Evolutionary conservation across 1,140 invertebrate genomes (phyloP).

Genomic region (Heliconius hermathena): DNA sequence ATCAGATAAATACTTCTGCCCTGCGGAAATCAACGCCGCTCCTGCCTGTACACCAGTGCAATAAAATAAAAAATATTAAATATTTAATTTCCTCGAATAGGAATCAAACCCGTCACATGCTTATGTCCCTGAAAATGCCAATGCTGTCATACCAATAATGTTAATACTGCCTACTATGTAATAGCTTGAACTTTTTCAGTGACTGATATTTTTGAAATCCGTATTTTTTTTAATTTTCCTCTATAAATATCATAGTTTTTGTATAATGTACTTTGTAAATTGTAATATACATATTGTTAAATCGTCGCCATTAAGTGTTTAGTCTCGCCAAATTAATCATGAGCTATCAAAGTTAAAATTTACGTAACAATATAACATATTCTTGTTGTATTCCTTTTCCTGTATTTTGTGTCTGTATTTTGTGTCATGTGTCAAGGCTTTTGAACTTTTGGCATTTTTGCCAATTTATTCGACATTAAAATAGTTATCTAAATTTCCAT

Average conservation of each 20-base stretch:
- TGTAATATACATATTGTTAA: constrained; percentile 7
- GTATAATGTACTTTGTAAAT: not conserved
- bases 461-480: not conserved
- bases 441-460: not conserved
- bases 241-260: not conserved
- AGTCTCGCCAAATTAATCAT: constrained; percentile 1
- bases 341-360: not conserved
- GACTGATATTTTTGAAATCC: too few species aligned
- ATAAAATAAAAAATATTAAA: too few species aligned
- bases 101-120: too few species aligned
- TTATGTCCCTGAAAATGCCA: too few species aligned
- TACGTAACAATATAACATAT: constrained; percentile 1
- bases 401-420: not conserved
- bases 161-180: too few species aligned
- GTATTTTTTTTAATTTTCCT: too few species aligned
- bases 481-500: not conserved
- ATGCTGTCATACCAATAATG: too few species aligned
- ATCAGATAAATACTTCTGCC: too few species aligned
- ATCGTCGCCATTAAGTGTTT: not conserved
- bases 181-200: too few species aligned
- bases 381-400: not conserved
- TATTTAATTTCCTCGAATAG: too few species aligned
- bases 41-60: too few species aligned
- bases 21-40: too few species aligned
- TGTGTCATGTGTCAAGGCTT: constrained; percentile 6